Percentiles rank a stretch among this genome's conserved stretches.
Conservation (phyloP, 2,113 vertebrate species). For the Saccopteryx leptura region DNA sequence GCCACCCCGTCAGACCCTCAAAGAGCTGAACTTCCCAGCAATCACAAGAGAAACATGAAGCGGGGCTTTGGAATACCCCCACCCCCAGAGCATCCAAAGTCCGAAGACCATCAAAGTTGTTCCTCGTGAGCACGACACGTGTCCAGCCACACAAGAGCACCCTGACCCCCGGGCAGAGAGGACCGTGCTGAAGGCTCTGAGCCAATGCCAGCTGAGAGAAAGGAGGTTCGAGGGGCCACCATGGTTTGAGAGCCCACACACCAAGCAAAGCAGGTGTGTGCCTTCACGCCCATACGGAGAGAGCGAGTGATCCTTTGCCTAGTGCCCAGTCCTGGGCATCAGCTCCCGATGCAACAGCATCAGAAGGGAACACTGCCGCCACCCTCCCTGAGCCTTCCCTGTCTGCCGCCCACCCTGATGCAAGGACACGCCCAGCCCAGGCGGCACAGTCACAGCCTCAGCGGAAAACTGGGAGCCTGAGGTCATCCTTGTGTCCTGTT, state of each 20-base stretch:
- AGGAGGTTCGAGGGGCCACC: neutral
- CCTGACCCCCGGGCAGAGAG: neutral
- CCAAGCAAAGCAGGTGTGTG: neutral
- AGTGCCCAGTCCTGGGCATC: neutral
- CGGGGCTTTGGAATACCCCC: accelerated
- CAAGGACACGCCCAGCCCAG: neutral
- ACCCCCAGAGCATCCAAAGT: neutral
- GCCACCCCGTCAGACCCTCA: accelerated
- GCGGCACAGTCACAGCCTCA: neutral
- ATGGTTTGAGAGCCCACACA: neutral
- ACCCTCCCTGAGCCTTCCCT: neutral
- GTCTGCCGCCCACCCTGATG: neutral
- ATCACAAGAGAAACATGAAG: neutral
- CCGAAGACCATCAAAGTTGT: neutral
- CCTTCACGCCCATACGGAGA: neutral
- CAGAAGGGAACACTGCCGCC: neutral
- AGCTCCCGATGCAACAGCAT: neutral
- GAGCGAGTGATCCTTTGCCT: neutral
- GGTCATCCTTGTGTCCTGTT: neutral
- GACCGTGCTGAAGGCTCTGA: neutral
- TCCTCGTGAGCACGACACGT: neutral
- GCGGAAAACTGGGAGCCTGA: neutral
- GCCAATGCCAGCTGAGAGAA: neutral
- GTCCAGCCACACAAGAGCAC: neutral
- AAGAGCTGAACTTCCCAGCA: accelerated